Evolutionary conservation across 2,888 invertebrate genomes (phyloP), one percentile per base, ranked within the genome.

Genomic region (Ellobium chinense): DNA sequence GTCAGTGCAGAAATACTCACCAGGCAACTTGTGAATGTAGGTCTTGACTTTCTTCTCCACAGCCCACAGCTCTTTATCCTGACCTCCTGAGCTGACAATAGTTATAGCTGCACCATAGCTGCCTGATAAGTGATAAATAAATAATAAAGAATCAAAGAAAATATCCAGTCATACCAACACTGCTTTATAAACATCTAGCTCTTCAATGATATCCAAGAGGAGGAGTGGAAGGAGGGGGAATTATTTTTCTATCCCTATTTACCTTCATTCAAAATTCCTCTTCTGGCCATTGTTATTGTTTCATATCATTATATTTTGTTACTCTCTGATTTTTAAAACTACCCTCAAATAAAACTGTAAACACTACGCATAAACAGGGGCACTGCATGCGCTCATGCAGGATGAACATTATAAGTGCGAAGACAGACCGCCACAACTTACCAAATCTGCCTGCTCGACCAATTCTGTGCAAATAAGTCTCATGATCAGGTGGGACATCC

Each of bases 371-470:
- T n/a, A n/a, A n/a, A n/a, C n/a, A n/a, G n/a, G n/a, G n/a, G n/a
- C n/a, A n/a, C n/a, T n/a, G n/a, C n/a, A n/a, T n/a, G n/a, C n/a
- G n/a, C n/a, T n/a, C n/a, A n/a, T n/a, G n/a, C n/a, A n/a, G n/a
- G n/a, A n/a, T n/a, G n/a, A n/a, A n/a, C n/a, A n/a, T n/a, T n/a
- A n/a, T n/a, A n/a, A n/a, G n/a, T n/a, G n/a, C n/a, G n/a, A n/a
- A n/a, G n/a, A n/a, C n/a, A n/a, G n/a, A n/a, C n/a, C n/a, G n/a
- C n/a, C n/a, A n/a, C 66, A 12, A 70, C 86, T 82, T 84, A 93
- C 99, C 99, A 94, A 96, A 99, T 83, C 99, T 94, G 0, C 99
- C 99, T 63, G 98, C 98, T 88, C 99, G 95, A 0, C 99, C 99
- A 91, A 98, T 98, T 90, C 99, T 94, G 94, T 99, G 99, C n/a